phyloP scores from a whole-genome alignment of 1,140 invertebrate species.

The Drosophila bocqueti region DNA sequence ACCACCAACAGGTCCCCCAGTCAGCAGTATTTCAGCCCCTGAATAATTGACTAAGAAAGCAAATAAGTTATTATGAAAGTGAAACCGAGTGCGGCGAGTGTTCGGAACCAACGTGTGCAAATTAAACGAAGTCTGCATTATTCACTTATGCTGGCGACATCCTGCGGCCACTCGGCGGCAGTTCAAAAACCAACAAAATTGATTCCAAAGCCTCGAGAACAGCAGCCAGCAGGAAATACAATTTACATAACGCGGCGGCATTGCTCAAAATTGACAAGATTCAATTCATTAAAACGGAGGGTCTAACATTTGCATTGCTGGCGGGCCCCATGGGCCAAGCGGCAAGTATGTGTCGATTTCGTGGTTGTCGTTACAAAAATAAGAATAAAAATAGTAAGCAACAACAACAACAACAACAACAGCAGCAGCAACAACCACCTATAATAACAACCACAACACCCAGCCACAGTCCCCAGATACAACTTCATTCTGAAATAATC shows the following conservation, averaged over 20 bases:
- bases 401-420: slow-evolving; percentile 65
- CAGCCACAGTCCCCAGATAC: slow-evolving; percentile 54
- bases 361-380: slow-evolving; percentile 88
- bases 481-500: slow-evolving; percentile 47
- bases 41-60: slow-evolving; percentile 24
- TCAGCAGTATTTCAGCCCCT: slow-evolving; percentile 13
- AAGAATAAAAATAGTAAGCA: slow-evolving; percentile 85
- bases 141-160: slow-evolving; percentile 22
- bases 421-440: slow-evolving; percentile 55
- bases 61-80: slow-evolving; percentile 71
- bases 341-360: slow-evolving; percentile 88
- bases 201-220: slow-evolving; percentile 53
- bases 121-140: slow-evolving; percentile 32
- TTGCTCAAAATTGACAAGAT: slow-evolving; percentile 79
- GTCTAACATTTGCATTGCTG: slow-evolving; percentile 85
- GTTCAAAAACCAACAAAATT: slow-evolving; percentile 66
- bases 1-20: slow-evolving; percentile 46
- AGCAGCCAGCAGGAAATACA: slow-evolving; percentile 57
- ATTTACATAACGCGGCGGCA: slow-evolving; percentile 68
- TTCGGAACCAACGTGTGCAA: slow-evolving; percentile 53
- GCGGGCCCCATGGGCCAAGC: slow-evolving; percentile 88
- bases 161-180: slow-evolving; percentile 59
- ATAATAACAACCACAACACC: slow-evolving; percentile 51
- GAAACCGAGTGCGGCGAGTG: slow-evolving; percentile 58
- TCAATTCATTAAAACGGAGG: slow-evolving; percentile 85